Conservation (phyloP, 2,113 vertebrate species). For the Miniopterus natalensis region DNA sequence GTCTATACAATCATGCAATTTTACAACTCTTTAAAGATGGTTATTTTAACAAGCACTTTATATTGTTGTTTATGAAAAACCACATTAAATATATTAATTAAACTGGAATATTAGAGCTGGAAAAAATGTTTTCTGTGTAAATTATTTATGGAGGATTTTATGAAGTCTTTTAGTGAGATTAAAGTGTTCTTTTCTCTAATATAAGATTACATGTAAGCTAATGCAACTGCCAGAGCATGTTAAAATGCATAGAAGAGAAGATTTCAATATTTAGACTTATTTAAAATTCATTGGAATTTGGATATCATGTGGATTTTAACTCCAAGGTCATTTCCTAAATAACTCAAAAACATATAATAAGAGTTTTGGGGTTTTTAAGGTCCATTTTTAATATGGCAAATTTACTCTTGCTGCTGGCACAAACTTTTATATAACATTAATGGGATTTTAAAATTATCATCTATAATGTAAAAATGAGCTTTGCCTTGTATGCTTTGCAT, state of each 20-base stretch:
- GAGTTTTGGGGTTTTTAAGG: background rate
- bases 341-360: slow-evolving; percentile 42
- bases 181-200: slow-evolving; percentile 32
- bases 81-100: slow-evolving; percentile 59
- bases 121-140: slow-evolving; percentile 33
- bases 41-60: slow-evolving; percentile 1
- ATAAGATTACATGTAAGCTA: slow-evolving; percentile 22
- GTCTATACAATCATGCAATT: background rate
- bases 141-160: slow-evolving; percentile 60
- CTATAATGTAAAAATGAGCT: slow-evolving; percentile 32
- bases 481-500: slow-evolving; percentile 8
- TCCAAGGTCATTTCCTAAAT: background rate
- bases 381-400: slow-evolving; percentile 34
- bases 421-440: slow-evolving; percentile 19
- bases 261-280: slow-evolving; percentile 50
- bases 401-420: slow-evolving; percentile 31
- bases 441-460: slow-evolving; percentile 18
- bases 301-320: slow-evolving; percentile 28
- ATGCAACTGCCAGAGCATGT: background rate
- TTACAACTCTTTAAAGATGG: slow-evolving; percentile 4
- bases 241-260: slow-evolving; percentile 26
- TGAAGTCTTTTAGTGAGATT: slow-evolving; percentile 26
- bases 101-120: background rate
- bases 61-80: background rate
- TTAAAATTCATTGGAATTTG: slow-evolving; percentile 41